phyloP scores from a whole-genome alignment of 2,888 invertebrate species.

The Atherix ibis region DNA sequence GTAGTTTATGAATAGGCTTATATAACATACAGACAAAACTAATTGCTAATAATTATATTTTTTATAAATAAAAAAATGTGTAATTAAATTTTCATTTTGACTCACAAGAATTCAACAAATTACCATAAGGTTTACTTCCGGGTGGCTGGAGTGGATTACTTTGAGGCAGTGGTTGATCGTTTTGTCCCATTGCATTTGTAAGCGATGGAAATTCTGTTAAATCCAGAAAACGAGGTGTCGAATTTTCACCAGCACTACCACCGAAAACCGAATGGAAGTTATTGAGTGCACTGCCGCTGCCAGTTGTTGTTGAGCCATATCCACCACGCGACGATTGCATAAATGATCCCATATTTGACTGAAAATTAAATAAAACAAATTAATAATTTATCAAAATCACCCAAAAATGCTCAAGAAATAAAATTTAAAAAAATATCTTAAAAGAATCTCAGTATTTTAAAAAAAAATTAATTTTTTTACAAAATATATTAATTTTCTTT shows the following conservation, averaged over 20 bases:
- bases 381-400: slow-evolving; percentile 4
- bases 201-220: slow-evolving; percentile 86
- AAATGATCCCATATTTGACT: slow-evolving; percentile 48
- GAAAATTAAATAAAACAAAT: slow-evolving; percentile 10
- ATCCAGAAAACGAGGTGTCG: slow-evolving; percentile 76
- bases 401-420: neutral
- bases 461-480: slow-evolving; percentile 1
- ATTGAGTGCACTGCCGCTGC: slow-evolving; percentile 43
- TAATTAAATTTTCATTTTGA: slow-evolving; percentile 12
- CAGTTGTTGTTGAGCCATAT: slow-evolving; percentile 42
- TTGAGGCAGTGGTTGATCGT: slow-evolving; percentile 62
- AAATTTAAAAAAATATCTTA: slow-evolving; percentile 6
- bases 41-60: slow-evolving; percentile 36
- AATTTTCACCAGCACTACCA: slow-evolving; percentile 54
- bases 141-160: slow-evolving; percentile 74
- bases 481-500: neutral
- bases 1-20: too few relatives aligned
- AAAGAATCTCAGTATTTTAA: slow-evolving; percentile 3
- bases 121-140: slow-evolving; percentile 85
- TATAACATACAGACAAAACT: too few relatives aligned
- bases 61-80: slow-evolving; percentile 9
- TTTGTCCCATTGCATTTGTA: slow-evolving; percentile 65
- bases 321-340: slow-evolving; percentile 45
- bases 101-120: slow-evolving; percentile 36
- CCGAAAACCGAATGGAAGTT: slow-evolving; percentile 73